Percentiles rank a stretch among this genome's conserved stretches.
phyloP scores from a whole-genome alignment of 30 jellyfish, hydroid and myxozoan genomes.

The Aurelia aurita region DNA sequence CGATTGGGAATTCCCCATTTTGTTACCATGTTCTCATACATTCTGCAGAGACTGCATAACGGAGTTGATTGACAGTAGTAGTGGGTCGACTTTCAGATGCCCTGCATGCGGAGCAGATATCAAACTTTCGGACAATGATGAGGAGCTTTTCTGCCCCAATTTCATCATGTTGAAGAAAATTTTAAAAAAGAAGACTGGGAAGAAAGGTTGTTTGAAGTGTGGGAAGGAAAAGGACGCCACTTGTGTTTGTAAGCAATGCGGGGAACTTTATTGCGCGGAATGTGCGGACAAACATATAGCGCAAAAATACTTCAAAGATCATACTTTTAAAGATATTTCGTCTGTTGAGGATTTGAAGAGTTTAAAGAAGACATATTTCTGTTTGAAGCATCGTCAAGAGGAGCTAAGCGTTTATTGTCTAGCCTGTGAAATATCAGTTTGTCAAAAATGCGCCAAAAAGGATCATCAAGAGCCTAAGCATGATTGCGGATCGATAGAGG shows the following conservation, averaged over 20 bases:
- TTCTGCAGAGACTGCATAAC: conserved; percentile 96
- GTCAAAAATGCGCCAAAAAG: conserved; percentile 79
- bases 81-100: conserved; percentile 63
- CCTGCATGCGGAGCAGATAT: conserved; percentile 80
- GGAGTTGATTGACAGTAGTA: conserved; percentile 80
- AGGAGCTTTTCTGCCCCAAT: conserved; percentile 98
- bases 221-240: conserved; percentile 61
- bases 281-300: conserved; percentile 76
- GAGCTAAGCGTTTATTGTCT: conserved; percentile 70
- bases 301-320: conserved; percentile 66
- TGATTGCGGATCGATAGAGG: conserved; percentile 76
- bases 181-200: conserved; percentile 19
- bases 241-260: conserved; percentile 83
- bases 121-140: conserved; percentile 82
- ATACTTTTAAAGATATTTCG: conserved; percentile 28
- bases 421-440: conserved; percentile 82
- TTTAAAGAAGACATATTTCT: conserved; percentile 67
- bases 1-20: conserved; percentile 77
- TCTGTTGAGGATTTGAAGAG: conserved; percentile 65
- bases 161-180: conserved; percentile 70
- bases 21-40: conserved; percentile 91
- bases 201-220: conserved; percentile 64
- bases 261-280: conserved; percentile 77
- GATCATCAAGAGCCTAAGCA: conserved; percentile 80
- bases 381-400: conserved; percentile 79